Evolutionary conservation across 2,113 vertebrate genomes (phyloP).

Genomic region (Calcarius ornatus): DNA sequence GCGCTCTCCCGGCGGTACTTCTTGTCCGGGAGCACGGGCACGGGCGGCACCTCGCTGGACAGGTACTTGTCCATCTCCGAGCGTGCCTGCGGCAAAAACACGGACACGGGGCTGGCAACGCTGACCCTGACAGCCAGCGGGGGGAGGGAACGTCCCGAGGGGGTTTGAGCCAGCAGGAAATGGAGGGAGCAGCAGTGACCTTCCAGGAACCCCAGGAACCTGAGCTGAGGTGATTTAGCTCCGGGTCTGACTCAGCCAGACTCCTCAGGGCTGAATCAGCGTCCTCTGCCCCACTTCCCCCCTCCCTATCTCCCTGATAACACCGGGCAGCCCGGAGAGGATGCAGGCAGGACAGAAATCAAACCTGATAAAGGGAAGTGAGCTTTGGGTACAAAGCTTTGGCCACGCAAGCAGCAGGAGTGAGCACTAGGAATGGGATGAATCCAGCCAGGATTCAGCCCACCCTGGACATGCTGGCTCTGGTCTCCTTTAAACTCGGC

Average conservation of each 20-base stretch:
- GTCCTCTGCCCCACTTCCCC: background rate
- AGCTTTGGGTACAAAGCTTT: background rate
- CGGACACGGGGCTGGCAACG: background rate
- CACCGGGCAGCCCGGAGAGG: background rate
- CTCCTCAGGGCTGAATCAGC: background rate
- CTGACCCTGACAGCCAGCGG: rapidly evolving
- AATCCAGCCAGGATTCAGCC: background rate
- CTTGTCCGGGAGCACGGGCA: slow-evolving; percentile 68
- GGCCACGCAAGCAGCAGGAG: background rate
- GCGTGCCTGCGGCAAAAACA: slow-evolving; percentile 45
- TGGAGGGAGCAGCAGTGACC: background rate
- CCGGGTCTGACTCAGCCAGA: background rate
- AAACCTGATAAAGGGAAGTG: background rate
- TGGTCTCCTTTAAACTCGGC: background rate
- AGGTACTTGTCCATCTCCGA: slow-evolving; percentile 89
- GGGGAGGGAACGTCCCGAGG: rapidly evolving
- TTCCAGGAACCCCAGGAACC: background rate
- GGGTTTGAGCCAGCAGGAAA: background rate
- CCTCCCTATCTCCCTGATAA: background rate
- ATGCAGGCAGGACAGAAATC: background rate
- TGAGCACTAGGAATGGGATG: background rate
- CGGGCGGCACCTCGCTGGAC: slow-evolving; percentile 42
- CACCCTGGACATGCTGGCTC: background rate
- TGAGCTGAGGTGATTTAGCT: background rate
- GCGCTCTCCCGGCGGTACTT: slow-evolving; percentile 88